Percentiles rank a stretch among this genome's conserved stretches.
Evolutionary conservation across 2,797 vertebrate species (phyloP).

Genomic region (Adelosebastes latens): DNA sequence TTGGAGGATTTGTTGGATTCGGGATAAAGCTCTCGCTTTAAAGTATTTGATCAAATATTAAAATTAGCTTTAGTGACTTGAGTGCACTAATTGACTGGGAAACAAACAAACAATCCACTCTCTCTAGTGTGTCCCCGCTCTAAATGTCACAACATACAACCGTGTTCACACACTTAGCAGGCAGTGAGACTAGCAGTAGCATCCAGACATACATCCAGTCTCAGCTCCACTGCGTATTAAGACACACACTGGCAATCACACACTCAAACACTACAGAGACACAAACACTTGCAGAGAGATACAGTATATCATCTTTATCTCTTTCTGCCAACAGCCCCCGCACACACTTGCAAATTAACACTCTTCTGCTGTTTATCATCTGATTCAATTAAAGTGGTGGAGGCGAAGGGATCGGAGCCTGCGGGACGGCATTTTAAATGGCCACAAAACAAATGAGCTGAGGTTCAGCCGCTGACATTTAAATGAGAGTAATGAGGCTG

Average conservation of each 20-base stretch:
- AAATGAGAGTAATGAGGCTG: constrained; percentile 76
- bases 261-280: constrained; percentile 26
- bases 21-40: neutral
- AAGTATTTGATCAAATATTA: neutral
- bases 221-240: neutral
- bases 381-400: constrained; percentile 69
- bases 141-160: neutral
- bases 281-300: constrained; percentile 16
- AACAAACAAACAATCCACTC: neutral
- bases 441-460: constrained; percentile 72
- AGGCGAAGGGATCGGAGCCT: constrained; percentile 54
- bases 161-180: neutral
- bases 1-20: neutral
- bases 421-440: constrained; percentile 57
- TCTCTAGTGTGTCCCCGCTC: neutral
- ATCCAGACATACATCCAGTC: neutral
- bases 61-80: neutral
- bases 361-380: constrained; percentile 70
- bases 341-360: constrained; percentile 59
- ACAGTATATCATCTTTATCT: constrained; percentile 59
- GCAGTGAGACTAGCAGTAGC: neutral
- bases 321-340: constrained; percentile 31
- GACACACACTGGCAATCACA: neutral
- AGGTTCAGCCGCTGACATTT: constrained; percentile 76
- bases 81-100: neutral